A percentile compares a stretch with the other conserved stretches of the same genome.
phyloP scores from a whole-genome alignment of 2,888 invertebrate species.

The Rhagonycha lutea region DNA sequence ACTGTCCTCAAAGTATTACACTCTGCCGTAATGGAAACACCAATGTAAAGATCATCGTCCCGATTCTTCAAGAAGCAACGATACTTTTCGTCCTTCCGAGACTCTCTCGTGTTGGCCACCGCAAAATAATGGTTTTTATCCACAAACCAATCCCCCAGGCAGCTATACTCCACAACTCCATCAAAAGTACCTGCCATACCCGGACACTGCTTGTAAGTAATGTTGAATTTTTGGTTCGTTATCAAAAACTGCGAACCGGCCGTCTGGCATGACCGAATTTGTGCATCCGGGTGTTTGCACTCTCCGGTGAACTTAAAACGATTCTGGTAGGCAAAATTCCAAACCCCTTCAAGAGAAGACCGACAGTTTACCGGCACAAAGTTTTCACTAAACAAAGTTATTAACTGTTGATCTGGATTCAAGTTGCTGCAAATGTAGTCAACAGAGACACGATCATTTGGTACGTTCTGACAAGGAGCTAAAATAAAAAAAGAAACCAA shows the following conservation, averaged over 20 bases:
- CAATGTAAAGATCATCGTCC: conserved; percentile 90
- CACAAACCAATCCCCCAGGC: conserved; percentile 93
- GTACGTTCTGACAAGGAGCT: conserved; percentile 77
- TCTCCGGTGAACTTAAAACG: conserved; percentile 89
- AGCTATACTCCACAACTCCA: conserved; percentile 90
- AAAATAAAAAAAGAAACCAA: conserved; percentile 25
- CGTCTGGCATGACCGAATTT: conserved; percentile 91
- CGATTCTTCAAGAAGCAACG: conserved; percentile 93
- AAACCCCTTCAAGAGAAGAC: conserved; percentile 92
- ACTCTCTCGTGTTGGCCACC: conserved; percentile 95
- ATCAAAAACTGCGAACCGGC: conserved; percentile 95
- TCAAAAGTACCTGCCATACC: conserved; percentile 90
- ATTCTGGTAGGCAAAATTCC: conserved; percentile 86
- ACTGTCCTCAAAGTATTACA: conserved; percentile 92
- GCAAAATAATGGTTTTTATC: conserved; percentile 96
- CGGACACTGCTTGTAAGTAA: conserved; percentile 87
- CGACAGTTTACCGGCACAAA: conserved; percentile 89
- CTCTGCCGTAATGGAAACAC: conserved; percentile 91
- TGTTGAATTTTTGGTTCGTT: conserved; percentile 95
- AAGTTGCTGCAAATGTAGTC: conserved; percentile 77
- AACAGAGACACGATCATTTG: conserved; percentile 68
- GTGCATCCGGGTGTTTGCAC: conserved; percentile 86
- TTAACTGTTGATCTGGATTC: conserved; percentile 77
- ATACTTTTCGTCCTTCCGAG: conserved; percentile 92
- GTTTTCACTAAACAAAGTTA: conserved; percentile 88